Evolutionary conservation across 2,797 vertebrate genomes (phyloP), one percentile per base, ranked within the genome.

Genomic region (Ibycter americanus): DNA sequence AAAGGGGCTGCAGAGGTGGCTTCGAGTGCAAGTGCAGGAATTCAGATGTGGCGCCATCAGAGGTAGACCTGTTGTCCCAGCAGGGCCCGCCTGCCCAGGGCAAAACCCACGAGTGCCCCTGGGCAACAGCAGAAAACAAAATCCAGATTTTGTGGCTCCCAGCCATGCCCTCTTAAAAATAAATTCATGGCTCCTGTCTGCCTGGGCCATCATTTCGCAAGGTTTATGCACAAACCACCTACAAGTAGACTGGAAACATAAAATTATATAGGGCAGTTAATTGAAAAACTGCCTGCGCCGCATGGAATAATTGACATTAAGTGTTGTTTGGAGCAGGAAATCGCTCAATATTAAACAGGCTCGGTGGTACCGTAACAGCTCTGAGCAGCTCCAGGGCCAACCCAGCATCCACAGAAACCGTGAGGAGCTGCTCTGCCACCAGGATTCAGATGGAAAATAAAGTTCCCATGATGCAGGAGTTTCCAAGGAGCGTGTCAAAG

Each of bases 181-280:
- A 52, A 93, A 90, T 88, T 78, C 83, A 54, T 44, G 54, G 80
- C 87, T 88, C 83, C 87, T 67, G 89, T 23, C 52, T 91, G 68
- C 86, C 89, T 7, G 10, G 79, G 32, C 86, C 91, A 78, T 87
- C 65, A 16, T 74, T 85, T 67, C 3, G 1, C 71, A 38, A 89
- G 83, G 80, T 94, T 92, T 92, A 44, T 92, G 83, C 67, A 55
- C 89, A 76, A 90, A 63, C 80, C 54, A 15, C 83, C 40, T n/a
- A 40, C 15, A 23, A 61, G 73, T 23, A 63, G 87, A 66, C 62
- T 95, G 76, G 93, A 71, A 88, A 86, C 83, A 86, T 92, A 83
- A 92, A 92, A 86, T 92, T 94, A 79, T 79, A 88, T 88, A 76
- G 91, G 91, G 93, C 93, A 88, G 89, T 88, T 92, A 90, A 94